Base-by-base conservation (phyloP, 1,140 invertebrate species). In the Bombus waltoni region DNA sequence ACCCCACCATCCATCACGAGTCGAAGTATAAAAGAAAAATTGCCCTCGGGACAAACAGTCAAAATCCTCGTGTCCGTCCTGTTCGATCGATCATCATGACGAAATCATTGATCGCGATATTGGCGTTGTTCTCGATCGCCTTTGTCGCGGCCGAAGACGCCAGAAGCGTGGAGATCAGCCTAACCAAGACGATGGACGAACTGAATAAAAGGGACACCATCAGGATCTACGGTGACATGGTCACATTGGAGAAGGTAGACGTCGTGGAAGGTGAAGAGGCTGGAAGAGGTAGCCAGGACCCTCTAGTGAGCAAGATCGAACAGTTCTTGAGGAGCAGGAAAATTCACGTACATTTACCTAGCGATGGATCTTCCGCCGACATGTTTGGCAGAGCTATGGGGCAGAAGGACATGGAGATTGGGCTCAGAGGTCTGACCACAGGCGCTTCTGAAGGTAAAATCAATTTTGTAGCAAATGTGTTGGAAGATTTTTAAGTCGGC, bases 11-110 rank as follows among this genome's bases (percentile, higher is more conserved):
- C 59, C 76, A 72, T 89, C 86, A 57, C 53, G 88, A 79, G 47
- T 74, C 75, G 87, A 93, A 38, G 80, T 95, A 95, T 95, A 95
- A 93, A 95, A 95, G 93, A 94, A 94, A 93, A 92, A 91, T 93
- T 85, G 68, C 74, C 87, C 73, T 73, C 65, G 82, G 81, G 90
- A 80, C 89, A 92, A 93, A 93, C 94, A 94, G 92, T 95, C 92
- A 91, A 95, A 94, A 92, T 91, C 89, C 85, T 87, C 84, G 80
- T 75, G 76, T 87, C 86, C 66, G 53, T 53, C 77, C 71, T 65
- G 79, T 42, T 8, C 81, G 71, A 72, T 85, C 75, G 40, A 83
- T 53, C 59, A 91, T 80, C 80, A 80, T 13, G 15, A 91, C 87
- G 87, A 88, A 75, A 68, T n/a, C 85, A 53, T 70, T 85, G 65